phyloP scores from a whole-genome alignment of 2,888 invertebrate species.

The Pandemis cinnamomeana region DNA sequence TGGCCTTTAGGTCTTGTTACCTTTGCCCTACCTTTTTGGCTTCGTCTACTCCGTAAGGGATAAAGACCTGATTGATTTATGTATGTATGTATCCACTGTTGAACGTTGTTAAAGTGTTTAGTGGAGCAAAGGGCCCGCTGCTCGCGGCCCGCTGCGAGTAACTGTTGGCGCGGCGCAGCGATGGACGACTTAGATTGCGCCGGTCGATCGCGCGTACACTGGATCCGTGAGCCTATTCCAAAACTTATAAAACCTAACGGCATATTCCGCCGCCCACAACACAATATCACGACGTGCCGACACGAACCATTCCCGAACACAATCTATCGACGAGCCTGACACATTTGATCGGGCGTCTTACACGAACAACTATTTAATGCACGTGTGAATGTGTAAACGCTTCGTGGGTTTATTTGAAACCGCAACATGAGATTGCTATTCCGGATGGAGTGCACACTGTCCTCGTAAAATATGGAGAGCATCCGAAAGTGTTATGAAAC shows the following conservation, averaged over 20 bases:
- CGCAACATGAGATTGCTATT: constrained; percentile 25
- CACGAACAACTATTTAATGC: not conserved
- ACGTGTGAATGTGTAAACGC: not conserved
- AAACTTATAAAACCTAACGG: constrained; percentile 27
- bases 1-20: too few relatives aligned
- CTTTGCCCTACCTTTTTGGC: too few relatives aligned
- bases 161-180: not conserved
- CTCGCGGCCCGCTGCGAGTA: not conserved
- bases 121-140: not conserved
- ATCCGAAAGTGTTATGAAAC: constrained; percentile 27
- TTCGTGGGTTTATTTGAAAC: constrained; percentile 10
- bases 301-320: constrained; percentile 6
- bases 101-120: constrained; percentile 3
- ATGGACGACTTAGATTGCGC: constrained; percentile 34
- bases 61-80: too few relatives aligned
- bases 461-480: constrained; percentile 28
- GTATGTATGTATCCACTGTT: not conserved
- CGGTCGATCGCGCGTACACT: constrained; percentile 20
- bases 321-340: not conserved
- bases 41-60: too few relatives aligned
- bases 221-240: constrained; percentile 21
- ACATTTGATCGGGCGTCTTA: constrained; percentile 2
- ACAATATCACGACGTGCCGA: constrained; percentile 8
- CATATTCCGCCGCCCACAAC: not conserved
- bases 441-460: constrained; percentile 17